Conservation (phyloP, 2,113 vertebrate species). For the Meriones unguiculatus region DNA sequence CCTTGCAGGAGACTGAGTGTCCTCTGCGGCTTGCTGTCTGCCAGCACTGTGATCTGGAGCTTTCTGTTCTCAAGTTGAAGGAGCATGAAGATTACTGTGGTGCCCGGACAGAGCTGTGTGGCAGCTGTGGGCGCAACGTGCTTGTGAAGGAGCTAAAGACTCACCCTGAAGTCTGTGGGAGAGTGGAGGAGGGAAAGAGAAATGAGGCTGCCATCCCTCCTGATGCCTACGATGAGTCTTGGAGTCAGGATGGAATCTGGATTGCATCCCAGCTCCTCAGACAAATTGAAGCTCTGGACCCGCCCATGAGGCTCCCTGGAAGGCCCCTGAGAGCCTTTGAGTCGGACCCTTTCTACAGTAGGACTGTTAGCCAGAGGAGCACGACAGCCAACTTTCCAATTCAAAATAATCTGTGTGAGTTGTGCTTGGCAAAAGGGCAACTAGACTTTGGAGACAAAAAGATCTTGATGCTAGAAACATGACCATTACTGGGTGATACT, state of each 20-base stretch:
- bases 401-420: constrained; percentile 85
- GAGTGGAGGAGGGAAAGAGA: constrained; percentile 83
- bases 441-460: not conserved
- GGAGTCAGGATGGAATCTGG: constrained; percentile 81
- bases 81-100: constrained; percentile 97
- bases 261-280: constrained; percentile 83
- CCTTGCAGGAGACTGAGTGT: constrained; percentile 89
- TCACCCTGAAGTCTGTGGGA: constrained; percentile 91
- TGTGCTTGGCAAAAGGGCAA: not conserved
- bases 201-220: constrained; percentile 69
- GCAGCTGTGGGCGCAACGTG: constrained; percentile 90
- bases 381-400: constrained; percentile 79
- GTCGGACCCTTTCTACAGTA: constrained; percentile 78
- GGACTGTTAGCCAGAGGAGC: constrained; percentile 79
- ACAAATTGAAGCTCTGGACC: constrained; percentile 82
- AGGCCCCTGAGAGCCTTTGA: constrained; percentile 75
- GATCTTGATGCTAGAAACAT: constrained; percentile 34
- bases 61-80: constrained; percentile 90
- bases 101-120: constrained; percentile 93
- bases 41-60: constrained; percentile 95
- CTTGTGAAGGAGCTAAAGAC: constrained; percentile 91
- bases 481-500: not conserved
- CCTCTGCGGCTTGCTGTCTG: constrained; percentile 91
- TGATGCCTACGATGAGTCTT: not conserved
- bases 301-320: not conserved